Evolutionary conservation across 2,113 vertebrate genomes (phyloP).

Genomic region (Struthidea cinerea): DNA sequence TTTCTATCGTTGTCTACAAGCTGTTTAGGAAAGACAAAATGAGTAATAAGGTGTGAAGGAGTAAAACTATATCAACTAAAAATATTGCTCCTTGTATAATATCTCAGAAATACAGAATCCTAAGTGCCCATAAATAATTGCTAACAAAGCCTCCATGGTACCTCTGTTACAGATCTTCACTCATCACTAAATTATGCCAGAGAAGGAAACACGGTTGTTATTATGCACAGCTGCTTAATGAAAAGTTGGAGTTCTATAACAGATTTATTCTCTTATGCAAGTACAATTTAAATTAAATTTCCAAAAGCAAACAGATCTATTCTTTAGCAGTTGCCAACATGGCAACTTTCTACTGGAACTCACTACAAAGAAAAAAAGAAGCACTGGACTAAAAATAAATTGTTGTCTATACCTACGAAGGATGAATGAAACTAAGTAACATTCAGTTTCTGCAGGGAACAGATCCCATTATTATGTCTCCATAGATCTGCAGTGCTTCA

Average conservation of each 20-base stretch:
- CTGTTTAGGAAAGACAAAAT: background rate
- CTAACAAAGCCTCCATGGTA: background rate
- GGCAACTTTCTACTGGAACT: background rate
- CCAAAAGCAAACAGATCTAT: background rate
- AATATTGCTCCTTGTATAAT: background rate
- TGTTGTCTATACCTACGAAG: background rate
- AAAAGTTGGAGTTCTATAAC: background rate
- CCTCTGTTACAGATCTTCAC: background rate
- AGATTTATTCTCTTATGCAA: background rate
- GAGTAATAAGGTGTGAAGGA: background rate
- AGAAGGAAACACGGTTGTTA: background rate
- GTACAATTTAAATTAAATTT: background rate
- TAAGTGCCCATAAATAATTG: background rate
- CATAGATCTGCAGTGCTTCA: background rate
- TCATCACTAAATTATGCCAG: background rate
- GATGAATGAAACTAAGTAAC: background rate
- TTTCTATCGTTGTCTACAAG: background rate
- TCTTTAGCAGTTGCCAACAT: background rate
- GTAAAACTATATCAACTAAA: background rate
- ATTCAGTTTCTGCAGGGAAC: background rate
- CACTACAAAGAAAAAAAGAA: background rate
- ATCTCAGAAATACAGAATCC: background rate
- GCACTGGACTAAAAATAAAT: background rate
- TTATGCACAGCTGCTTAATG: background rate
- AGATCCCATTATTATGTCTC: background rate